A percentile compares a stretch with the other conserved stretches of the same genome.
These are phyloP conservation scores for Trichomycterus rosablanca DNA, from an alignment of 2,113 vertebrate genomes.

Conservation along the genomic window DNA sequence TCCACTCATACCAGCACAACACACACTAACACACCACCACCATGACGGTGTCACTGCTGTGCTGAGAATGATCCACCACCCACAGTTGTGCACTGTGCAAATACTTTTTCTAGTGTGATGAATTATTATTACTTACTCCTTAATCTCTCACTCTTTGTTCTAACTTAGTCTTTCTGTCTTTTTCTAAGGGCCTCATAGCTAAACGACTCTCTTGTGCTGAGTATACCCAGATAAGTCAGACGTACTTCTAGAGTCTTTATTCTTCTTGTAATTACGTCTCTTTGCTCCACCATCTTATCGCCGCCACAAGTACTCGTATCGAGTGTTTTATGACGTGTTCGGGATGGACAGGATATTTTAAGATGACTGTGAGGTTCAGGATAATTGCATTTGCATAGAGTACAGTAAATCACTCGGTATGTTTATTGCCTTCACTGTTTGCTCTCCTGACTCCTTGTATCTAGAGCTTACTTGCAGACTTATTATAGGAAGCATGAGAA, in stretches of 20 bases:
- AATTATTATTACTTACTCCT: too few species aligned
- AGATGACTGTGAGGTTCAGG: background rate
- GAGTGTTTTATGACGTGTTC: conserved; percentile 28
- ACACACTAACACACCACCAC: too few species aligned
- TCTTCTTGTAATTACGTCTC: too few species aligned
- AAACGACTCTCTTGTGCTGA: conserved; percentile 48
- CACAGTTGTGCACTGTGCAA: too few species aligned
- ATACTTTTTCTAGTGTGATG: too few species aligned
- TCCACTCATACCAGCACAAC: too few species aligned
- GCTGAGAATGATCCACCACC: too few species aligned
- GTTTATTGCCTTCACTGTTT: background rate
- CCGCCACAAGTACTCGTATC: background rate
- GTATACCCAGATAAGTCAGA: conserved; percentile 54
- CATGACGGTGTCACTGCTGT: too few species aligned
- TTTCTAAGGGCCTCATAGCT: conserved; percentile 46
- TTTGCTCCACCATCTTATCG: background rate
- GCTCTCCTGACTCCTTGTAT: background rate
- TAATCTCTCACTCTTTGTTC: too few species aligned
- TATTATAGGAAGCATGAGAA: background rate
- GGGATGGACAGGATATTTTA: background rate
- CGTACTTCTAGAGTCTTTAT: too few species aligned
- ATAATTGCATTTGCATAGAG: conserved; percentile 6
- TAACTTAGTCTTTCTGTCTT: conserved; percentile 18
- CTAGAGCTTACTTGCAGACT: background rate
- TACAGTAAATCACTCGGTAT: conserved; percentile 17